Evolutionary conservation across 2,797 vertebrate species (phyloP).

Genomic region (Cottoperca gobio): DNA sequence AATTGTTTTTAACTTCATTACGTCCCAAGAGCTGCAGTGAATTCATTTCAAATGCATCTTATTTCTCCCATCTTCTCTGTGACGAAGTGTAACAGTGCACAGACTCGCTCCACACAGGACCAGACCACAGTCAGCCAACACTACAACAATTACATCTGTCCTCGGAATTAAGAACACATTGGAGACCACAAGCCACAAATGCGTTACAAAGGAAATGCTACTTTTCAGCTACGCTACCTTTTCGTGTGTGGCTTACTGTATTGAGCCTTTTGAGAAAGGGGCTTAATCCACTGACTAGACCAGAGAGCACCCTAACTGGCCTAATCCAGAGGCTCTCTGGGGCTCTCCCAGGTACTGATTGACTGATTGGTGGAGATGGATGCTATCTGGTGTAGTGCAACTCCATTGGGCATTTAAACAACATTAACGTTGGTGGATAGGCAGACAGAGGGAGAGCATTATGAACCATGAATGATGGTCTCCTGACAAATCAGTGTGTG

Average conservation of each 20-base stretch:
- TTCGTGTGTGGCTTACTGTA: slow-evolving; percentile 52
- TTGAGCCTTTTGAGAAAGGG: slow-evolving; percentile 61
- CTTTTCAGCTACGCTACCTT: slow-evolving; percentile 59
- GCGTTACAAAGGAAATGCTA: slow-evolving; percentile 53
- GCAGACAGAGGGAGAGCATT: slow-evolving; percentile 66
- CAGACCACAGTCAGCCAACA: slow-evolving; percentile 57
- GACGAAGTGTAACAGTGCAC: slow-evolving; percentile 61
- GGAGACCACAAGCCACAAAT: slow-evolving; percentile 69
- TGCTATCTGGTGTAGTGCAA: slow-evolving; percentile 73
- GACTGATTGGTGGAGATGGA: slow-evolving; percentile 83
- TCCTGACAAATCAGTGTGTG: slow-evolving; percentile 74
- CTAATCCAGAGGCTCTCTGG: slow-evolving; percentile 72
- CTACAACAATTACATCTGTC: slow-evolving; percentile 72
- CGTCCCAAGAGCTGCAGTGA: slow-evolving; percentile 10
- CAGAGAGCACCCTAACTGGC: slow-evolving; percentile 75
- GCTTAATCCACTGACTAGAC: slow-evolving; percentile 80
- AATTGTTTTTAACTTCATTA: slow-evolving; percentile 43
- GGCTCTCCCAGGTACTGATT: slow-evolving; percentile 74
- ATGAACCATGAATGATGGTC: slow-evolving; percentile 79
- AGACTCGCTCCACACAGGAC: slow-evolving; percentile 48
- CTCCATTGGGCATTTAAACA: slow-evolving; percentile 80
- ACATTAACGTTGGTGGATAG: slow-evolving; percentile 72
- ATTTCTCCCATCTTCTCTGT: slow-evolving; percentile 46
- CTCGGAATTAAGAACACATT: slow-evolving; percentile 72
- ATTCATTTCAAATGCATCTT: slow-evolving; percentile 38